Evolutionary conservation across 2,888 invertebrate genomes (phyloP).

Genomic region (Esperia sulphurella): DNA sequence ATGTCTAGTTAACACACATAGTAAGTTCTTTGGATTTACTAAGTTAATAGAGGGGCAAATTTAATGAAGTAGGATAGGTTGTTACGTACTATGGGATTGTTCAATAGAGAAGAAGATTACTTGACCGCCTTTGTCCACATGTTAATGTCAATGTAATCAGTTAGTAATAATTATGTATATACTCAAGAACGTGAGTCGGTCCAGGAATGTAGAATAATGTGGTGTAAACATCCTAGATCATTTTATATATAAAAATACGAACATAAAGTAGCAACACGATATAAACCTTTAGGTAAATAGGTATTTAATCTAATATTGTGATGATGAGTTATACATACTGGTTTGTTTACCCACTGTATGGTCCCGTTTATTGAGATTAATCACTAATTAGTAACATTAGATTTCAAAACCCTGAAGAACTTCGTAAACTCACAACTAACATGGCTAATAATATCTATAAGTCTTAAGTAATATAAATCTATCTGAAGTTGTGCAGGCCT

Average conservation of each 20-base stretch:
- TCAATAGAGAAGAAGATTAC: too few relatives aligned
- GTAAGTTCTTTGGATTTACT: too few relatives aligned
- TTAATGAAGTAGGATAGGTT: too few relatives aligned
- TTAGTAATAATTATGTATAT: constrained; percentile 27
- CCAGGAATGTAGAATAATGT: constrained; percentile 39
- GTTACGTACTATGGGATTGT: too few relatives aligned
- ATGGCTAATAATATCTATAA: too few relatives aligned
- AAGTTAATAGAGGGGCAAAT: too few relatives aligned
- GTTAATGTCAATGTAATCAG: not conserved
- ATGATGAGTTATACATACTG: not conserved
- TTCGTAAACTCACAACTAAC: too few relatives aligned
- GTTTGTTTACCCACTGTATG: constrained; percentile 3
- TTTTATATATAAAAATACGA: constrained; percentile 1
- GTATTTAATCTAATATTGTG: constrained; percentile 2
- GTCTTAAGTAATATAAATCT: too few relatives aligned
- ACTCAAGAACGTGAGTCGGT: constrained; percentile 43
- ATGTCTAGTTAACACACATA: too few relatives aligned
- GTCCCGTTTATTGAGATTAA: constrained; percentile 5
- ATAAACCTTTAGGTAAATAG: constrained; percentile 1
- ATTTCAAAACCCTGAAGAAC: too few relatives aligned
- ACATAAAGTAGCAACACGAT: constrained; percentile 1
- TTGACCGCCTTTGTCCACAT: not conserved
- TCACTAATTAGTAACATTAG: too few relatives aligned
- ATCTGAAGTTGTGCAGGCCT: too few relatives aligned
- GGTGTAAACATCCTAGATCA: constrained; percentile 28